Evolutionary conservation across 1,140 invertebrate species (phyloP).

Genomic region (Zaprionus vittiger): DNA sequence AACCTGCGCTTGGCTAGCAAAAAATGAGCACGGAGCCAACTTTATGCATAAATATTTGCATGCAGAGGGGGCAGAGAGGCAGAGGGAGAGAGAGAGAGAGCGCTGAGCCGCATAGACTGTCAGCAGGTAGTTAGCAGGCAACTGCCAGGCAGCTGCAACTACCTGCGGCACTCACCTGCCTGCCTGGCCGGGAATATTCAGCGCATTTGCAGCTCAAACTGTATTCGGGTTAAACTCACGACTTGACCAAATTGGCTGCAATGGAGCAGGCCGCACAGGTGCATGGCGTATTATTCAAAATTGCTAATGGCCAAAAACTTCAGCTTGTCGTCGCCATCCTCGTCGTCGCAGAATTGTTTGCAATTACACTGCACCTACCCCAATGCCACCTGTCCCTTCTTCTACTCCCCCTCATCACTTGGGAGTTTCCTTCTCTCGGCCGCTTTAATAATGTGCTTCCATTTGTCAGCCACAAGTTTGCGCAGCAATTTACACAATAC

Average conservation of each 20-base stretch:
- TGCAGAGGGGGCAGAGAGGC: slow-evolving; percentile 51
- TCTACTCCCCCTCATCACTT: neutral
- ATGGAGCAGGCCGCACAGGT: slow-evolving; percentile 37
- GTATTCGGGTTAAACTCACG: slow-evolving; percentile 15
- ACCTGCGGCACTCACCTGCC: slow-evolving; percentile 17
- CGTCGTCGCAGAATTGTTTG: slow-evolving; percentile 27
- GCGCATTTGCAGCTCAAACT: slow-evolving; percentile 47
- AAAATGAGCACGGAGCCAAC: slow-evolving; percentile 79
- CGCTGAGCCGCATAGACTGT: neutral
- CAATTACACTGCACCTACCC: neutral
- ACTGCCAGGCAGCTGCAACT: slow-evolving; percentile 43
- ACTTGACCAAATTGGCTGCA: slow-evolving; percentile 46
- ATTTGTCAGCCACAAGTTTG: slow-evolving; percentile 58
- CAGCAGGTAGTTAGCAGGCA: slow-evolving; percentile 17
- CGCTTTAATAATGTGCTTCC: slow-evolving; percentile 66
- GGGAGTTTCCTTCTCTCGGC: neutral
- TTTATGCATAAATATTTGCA: slow-evolving; percentile 82
- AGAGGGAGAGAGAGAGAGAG: too few species aligned
- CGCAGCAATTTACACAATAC: slow-evolving; percentile 70
- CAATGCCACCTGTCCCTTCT: too few species aligned
- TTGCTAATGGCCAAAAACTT: slow-evolving; percentile 64
- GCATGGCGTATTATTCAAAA: slow-evolving; percentile 55
- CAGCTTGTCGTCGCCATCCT: slow-evolving; percentile 6
- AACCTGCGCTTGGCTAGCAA: slow-evolving; percentile 50
- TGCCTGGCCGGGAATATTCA: slow-evolving; percentile 52